phyloP scores from a whole-genome alignment of 2,888 invertebrate species.

The Lacanobia wlatinum region DNA sequence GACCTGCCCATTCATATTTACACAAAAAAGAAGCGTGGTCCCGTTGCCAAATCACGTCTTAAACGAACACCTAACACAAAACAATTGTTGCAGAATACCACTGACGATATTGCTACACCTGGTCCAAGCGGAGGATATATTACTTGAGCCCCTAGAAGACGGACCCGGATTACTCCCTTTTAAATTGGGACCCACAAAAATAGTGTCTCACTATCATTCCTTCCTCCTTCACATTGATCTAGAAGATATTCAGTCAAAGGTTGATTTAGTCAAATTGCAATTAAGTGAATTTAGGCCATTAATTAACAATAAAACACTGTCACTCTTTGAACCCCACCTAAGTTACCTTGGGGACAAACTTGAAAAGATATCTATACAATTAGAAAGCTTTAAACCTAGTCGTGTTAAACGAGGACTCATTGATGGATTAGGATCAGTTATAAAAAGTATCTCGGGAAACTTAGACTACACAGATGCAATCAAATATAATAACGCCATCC shows the following conservation, averaged over 20 bases:
- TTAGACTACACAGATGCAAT: no score
- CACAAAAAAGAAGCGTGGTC: slow-evolving; percentile 22
- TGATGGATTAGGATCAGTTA: no score
- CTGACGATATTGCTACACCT: slow-evolving; percentile 13
- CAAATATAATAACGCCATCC: no score
- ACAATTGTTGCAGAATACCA: slow-evolving; percentile 15
- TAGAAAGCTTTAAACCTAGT: no score
- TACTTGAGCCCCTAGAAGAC: slow-evolving; percentile 27
- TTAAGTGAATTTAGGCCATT: no score
- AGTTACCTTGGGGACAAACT: no score
- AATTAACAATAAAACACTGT: no score
- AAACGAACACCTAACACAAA: slow-evolving; percentile 12
- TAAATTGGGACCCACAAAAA: background rate
- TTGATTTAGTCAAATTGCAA: no score
- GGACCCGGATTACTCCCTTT: slow-evolving; percentile 7
- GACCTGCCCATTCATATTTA: slow-evolving; percentile 61
- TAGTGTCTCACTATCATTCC: background rate
- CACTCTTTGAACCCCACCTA: no score
- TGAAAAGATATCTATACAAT: no score
- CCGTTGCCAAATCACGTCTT: slow-evolving; percentile 18
- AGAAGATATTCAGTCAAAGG: background rate
- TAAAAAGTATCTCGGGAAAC: no score
- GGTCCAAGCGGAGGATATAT: slow-evolving; percentile 36
- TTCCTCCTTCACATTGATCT: background rate
- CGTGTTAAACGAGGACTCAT: no score